phyloP scores from a whole-genome alignment of 1,140 invertebrate species.

The Polypedilum vanderplanki region DNA sequence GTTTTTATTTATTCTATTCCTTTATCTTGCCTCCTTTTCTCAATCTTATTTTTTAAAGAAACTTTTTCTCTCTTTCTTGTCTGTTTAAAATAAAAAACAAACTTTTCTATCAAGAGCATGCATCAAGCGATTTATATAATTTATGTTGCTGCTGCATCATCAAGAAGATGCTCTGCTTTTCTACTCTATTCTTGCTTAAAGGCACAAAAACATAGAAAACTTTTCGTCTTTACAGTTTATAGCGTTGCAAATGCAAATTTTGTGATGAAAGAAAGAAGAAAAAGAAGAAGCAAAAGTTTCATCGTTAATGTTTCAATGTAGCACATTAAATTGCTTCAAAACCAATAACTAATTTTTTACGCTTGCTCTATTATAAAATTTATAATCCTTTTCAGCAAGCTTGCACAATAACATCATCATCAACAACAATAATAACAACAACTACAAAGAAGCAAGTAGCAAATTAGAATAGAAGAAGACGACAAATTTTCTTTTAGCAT shows the following conservation, averaged over 20 bases:
- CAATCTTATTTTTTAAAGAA: no score
- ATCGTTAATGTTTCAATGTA: neutral
- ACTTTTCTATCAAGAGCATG: neutral
- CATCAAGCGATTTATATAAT: neutral
- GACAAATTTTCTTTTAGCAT: no score
- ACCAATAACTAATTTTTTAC: neutral
- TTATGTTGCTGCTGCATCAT: conserved; percentile 7
- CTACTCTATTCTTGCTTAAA: conserved; percentile 7
- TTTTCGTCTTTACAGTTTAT: neutral
- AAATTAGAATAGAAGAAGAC: no score
- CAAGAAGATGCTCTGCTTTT: neutral
- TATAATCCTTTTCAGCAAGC: no score
- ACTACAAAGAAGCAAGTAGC: no score
- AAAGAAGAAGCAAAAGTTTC: no score
- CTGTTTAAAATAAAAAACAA: neutral
- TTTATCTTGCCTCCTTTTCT: neutral
- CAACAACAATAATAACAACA: no score
- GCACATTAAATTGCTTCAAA: neutral
- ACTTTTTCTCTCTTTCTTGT: neutral
- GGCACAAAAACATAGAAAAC: neutral
- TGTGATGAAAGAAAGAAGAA: neutral
- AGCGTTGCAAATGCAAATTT: neutral
- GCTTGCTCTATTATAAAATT: no score
- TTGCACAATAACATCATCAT: no score
- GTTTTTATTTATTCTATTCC: neutral